Conservation (phyloP, 2,888 invertebrate genomes). For the Eupithecia subumbrata region DNA sequence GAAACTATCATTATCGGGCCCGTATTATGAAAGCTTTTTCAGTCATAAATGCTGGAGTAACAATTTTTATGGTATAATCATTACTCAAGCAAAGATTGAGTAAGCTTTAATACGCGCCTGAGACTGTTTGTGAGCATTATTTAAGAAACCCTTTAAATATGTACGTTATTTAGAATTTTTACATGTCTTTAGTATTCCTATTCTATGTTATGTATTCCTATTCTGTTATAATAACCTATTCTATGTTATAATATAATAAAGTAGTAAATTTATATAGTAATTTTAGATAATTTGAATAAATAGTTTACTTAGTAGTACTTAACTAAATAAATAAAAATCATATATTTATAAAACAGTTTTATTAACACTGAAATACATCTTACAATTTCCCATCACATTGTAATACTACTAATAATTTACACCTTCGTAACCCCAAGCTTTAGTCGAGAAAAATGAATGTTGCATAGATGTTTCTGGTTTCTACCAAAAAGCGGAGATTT, state of each 20-base stretch:
- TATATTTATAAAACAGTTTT: constrained; percentile 63
- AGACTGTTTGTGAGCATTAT: too few species aligned
- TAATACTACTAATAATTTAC: constrained; percentile 69
- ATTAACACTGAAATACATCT: constrained; percentile 76
- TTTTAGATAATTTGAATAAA: background rate
- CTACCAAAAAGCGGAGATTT: background rate
- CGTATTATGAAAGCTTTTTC: too few species aligned
- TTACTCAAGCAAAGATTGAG: too few species aligned
- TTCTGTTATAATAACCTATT: background rate
- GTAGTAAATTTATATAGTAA: background rate
- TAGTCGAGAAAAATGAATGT: background rate
- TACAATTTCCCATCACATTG: constrained; percentile 73
- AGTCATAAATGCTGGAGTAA: too few species aligned
- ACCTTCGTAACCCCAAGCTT: constrained; percentile 25
- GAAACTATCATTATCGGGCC: too few species aligned
- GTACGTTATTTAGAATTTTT: background rate
- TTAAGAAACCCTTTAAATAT: too few species aligned
- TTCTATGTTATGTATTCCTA: background rate
- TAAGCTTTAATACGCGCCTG: too few species aligned
- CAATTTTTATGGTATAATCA: too few species aligned
- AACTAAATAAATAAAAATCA: constrained; percentile 25
- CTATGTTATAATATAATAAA: background rate
- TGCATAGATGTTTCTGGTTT: background rate
- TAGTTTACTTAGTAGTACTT: background rate
- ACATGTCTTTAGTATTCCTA: background rate